A percentile compares a stretch with the other conserved stretches of the same genome.
These are phyloP conservation scores for Schrankia costaestrigalis DNA, from an alignment of 2,888 invertebrate species.

Conservation along the genomic window DNA sequence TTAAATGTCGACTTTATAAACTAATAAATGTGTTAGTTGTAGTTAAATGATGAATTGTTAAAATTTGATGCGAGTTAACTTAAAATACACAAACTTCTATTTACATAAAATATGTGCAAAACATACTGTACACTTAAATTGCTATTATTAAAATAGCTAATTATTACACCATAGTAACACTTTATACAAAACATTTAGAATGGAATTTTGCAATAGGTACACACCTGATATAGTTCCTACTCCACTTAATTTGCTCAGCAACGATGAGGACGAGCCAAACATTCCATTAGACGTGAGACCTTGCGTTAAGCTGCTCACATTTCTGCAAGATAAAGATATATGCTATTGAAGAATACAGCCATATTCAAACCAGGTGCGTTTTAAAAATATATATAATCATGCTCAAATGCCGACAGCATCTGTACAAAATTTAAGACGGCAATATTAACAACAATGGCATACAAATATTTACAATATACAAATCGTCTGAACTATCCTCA, in stretches of 20 bases:
- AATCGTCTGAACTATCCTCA: conserved; percentile 16
- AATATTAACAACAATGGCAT: conserved; percentile 46
- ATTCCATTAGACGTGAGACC: conserved; percentile 85
- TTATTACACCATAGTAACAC: too few relatives aligned
- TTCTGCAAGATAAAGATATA: conserved; percentile 67
- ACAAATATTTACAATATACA: conserved; percentile 62
- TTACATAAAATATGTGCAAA: too few relatives aligned
- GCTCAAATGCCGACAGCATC: conserved; percentile 44
- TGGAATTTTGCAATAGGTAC: too few relatives aligned
- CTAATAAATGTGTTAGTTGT: too few relatives aligned
- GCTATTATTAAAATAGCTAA: too few relatives aligned
- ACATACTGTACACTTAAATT: too few relatives aligned
- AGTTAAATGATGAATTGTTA: too few relatives aligned
- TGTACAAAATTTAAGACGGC: conserved; percentile 48
- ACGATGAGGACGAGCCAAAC: conserved; percentile 88
- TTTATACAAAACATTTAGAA: too few relatives aligned
- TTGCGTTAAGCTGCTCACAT: conserved; percentile 77
- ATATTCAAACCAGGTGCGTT: conserved; percentile 15
- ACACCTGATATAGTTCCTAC: conserved; percentile 77
- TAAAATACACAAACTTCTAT: too few relatives aligned
- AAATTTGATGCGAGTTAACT: too few relatives aligned
- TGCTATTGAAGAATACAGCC: conserved; percentile 43
- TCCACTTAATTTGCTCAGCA: conserved; percentile 77
- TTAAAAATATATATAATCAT: conserved; percentile 42
- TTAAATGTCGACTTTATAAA: too few relatives aligned